Conservation (phyloP, 2,888 invertebrate species). For the Archips crataeganus region DNA sequence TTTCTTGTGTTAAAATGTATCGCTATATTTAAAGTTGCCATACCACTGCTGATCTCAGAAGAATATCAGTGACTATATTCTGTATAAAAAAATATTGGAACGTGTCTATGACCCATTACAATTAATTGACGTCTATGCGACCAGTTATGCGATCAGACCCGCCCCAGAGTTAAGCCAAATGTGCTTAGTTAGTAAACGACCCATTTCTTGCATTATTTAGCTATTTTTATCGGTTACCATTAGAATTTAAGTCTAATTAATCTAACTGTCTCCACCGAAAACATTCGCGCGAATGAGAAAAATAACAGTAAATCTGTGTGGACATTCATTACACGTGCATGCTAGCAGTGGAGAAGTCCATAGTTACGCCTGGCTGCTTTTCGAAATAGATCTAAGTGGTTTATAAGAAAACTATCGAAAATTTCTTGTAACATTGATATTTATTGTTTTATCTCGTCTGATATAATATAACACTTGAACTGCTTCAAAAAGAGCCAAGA, state of each 20-base stretch:
- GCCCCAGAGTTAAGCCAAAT: neutral
- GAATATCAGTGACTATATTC: neutral
- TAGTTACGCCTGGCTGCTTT: neutral
- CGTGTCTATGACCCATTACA: neutral
- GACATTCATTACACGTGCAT: neutral
- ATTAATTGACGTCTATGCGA: neutral
- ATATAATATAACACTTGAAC: neutral
- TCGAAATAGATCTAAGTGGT: neutral
- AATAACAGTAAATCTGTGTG: neutral
- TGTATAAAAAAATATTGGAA: neutral
- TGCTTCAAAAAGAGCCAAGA: neutral
- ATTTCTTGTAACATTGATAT: too few species aligned
- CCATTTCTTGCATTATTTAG: neutral
- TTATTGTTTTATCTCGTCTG: neutral
- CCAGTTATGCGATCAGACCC: neutral
- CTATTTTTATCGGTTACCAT: neutral
- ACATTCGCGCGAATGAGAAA: neutral
- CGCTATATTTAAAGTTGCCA: neutral
- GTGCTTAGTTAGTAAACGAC: conserved; percentile 1
- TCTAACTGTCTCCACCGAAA: neutral
- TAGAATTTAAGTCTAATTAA: neutral
- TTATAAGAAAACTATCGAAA: neutral
- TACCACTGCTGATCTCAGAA: neutral
- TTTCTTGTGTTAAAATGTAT: neutral
- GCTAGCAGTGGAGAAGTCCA: neutral